These are phyloP conservation scores for Drosophila melanosoma DNA, from an alignment of 2,888 invertebrate genomes.

Conservation along the genomic window DNA sequence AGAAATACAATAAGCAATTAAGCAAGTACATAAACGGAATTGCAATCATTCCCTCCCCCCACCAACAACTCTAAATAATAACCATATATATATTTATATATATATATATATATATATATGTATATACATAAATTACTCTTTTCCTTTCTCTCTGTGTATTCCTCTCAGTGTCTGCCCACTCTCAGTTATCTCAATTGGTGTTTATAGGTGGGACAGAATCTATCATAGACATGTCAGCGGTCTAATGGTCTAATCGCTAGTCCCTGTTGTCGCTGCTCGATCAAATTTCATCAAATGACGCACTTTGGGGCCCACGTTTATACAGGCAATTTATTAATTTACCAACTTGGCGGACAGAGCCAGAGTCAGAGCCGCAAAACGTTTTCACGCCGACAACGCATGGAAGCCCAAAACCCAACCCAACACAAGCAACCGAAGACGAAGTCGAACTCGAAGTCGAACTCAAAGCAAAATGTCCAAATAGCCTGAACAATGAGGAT, in stretches of 20 bases:
- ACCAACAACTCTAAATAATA: neutral
- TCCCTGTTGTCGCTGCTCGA: slow-evolving; percentile 47
- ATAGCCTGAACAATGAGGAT: slow-evolving; percentile 53
- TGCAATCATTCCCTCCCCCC: neutral
- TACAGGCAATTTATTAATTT: slow-evolving; percentile 79
- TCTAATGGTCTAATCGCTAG: slow-evolving; percentile 46
- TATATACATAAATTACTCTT: neutral
- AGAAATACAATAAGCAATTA: neutral
- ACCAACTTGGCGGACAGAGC: slow-evolving; percentile 54
- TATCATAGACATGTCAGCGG: slow-evolving; percentile 60
- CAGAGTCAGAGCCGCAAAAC: slow-evolving; percentile 60
- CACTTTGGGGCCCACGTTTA: slow-evolving; percentile 62
- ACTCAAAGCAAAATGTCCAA: slow-evolving; percentile 43
- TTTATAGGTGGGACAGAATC: slow-evolving; percentile 43
- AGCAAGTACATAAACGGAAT: neutral
- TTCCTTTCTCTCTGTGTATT: neutral
- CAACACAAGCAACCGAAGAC: neutral
- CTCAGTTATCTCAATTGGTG: neutral
- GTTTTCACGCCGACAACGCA: slow-evolving; percentile 65
- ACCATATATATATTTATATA: too few relatives aligned
- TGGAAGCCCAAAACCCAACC: slow-evolving; percentile 15
- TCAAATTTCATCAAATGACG: slow-evolving; percentile 71
- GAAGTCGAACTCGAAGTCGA: slow-evolving; percentile 15
- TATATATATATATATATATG: too few relatives aligned
- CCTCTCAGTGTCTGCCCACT: neutral